These are phyloP conservation scores for Sarcophaga carnaria DNA, from an alignment of 2,888 invertebrate genomes.

Conservation along the genomic window DNA sequence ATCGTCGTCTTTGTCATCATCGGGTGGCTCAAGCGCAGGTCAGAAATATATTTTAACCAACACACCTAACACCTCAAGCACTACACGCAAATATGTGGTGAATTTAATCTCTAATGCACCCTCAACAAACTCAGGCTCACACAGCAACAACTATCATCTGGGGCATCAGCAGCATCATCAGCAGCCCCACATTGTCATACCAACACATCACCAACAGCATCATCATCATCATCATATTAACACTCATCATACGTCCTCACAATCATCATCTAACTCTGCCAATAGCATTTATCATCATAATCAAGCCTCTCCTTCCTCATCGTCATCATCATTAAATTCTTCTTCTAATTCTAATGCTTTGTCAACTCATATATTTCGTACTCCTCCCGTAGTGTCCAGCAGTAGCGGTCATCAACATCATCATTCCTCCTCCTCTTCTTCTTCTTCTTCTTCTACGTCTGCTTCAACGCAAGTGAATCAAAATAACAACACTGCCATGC, in stretches of 20 bases:
- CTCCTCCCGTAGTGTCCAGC: slow-evolving; percentile 81
- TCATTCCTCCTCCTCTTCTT: slow-evolving; percentile 45
- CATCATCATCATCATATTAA: slow-evolving; percentile 48
- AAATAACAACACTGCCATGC: slow-evolving; percentile 77
- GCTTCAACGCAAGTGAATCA: slow-evolving; percentile 45
- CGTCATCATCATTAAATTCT: slow-evolving; percentile 68
- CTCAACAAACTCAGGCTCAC: slow-evolving; percentile 64
- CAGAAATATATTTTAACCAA: slow-evolving; percentile 70
- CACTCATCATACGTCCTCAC: slow-evolving; percentile 10
- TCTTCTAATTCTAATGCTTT: slow-evolving; percentile 59
- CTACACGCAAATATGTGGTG: slow-evolving; percentile 79
- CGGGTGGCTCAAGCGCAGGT: slow-evolving; percentile 43
- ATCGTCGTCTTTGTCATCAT: slow-evolving; percentile 69
- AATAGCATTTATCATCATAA: slow-evolving; percentile 33
- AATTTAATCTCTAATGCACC: slow-evolving; percentile 78
- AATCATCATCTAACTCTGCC: slow-evolving; percentile 22
- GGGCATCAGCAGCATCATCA: slow-evolving; percentile 53
- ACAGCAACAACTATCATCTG: slow-evolving; percentile 29
- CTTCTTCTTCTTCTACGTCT: slow-evolving; percentile 41
- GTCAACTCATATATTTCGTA: slow-evolving; percentile 77
- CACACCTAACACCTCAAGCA: slow-evolving; percentile 63
- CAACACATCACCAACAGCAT: slow-evolving; percentile 46
- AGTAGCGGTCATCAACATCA: slow-evolving; percentile 73
- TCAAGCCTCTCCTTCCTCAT: slow-evolving; percentile 61
- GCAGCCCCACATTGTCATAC: slow-evolving; percentile 54